A percentile compares a stretch with the other conserved stretches of the same genome.
Evolutionary conservation across 2,888 invertebrate species (phyloP).

Genomic region (Conops quadrifasciatus): DNA sequence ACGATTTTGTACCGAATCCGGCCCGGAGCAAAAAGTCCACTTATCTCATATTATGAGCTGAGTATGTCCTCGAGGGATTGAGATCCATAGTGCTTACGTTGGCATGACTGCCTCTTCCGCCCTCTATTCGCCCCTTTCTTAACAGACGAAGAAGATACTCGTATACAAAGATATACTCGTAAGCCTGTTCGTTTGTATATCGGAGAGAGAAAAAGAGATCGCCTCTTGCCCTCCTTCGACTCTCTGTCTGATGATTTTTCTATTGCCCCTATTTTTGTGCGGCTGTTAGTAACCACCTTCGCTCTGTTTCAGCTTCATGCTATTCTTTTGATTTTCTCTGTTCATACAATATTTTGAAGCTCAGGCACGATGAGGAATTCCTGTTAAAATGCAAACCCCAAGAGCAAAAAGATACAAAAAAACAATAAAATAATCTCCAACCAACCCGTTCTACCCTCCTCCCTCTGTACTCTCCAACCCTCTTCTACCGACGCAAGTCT

Average conservation of each 20-base stretch:
- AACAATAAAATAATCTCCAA: not conserved
- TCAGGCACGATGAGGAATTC: not conserved
- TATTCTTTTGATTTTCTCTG: constrained; percentile 10
- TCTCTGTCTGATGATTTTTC: not conserved
- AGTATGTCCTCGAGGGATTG: constrained; percentile 20
- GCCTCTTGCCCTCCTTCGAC: not conserved
- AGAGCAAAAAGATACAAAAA: not conserved
- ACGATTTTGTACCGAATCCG: constrained; percentile 19
- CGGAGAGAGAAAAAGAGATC: too few species aligned
- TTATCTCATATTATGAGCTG: constrained; percentile 34
- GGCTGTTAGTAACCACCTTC: not conserved
- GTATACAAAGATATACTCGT: too few species aligned
- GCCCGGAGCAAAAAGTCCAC: constrained; percentile 33
- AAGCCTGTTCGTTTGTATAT: too few species aligned
- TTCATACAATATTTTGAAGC: not conserved
- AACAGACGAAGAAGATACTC: not conserved
- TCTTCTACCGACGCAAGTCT: not conserved
- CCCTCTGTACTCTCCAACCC: not conserved
- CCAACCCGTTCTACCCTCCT: not conserved
- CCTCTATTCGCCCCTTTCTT: not conserved
- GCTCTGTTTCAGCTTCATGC: not conserved
- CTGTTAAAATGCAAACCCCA: not conserved
- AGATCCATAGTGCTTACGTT: not conserved
- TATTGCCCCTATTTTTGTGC: not conserved
- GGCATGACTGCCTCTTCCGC: not conserved